These are phyloP conservation scores for Delphinus delphis DNA, from an alignment of 2,113 vertebrate genomes.

Conservation along the genomic window DNA sequence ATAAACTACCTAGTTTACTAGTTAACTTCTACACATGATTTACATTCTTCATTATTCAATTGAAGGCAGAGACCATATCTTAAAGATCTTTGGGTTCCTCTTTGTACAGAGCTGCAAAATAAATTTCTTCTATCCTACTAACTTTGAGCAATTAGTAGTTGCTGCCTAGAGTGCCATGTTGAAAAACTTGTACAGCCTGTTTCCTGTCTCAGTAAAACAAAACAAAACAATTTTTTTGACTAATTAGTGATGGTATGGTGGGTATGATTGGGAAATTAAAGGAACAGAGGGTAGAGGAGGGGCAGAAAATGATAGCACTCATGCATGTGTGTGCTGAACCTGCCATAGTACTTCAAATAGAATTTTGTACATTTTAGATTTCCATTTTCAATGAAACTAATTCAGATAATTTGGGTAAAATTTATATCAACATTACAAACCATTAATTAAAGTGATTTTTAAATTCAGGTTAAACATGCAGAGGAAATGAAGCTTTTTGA, in stretches of 20 bases:
- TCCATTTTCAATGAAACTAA: not conserved
- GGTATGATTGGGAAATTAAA: not conserved
- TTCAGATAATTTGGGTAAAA: conserved; percentile 3
- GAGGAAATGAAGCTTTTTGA: not conserved
- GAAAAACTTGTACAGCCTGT: not conserved
- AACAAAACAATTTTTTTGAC: not conserved
- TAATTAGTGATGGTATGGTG: not conserved
- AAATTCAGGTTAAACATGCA: not conserved
- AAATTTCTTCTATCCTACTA: not conserved
- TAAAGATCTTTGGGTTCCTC: not conserved
- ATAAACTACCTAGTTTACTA: not conserved
- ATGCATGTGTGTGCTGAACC: not conserved
- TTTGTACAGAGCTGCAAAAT: not conserved
- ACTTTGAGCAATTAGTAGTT: not conserved
- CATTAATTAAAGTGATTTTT: not conserved
- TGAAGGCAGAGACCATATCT: not conserved
- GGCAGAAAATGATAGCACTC: not conserved
- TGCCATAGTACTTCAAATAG: not conserved
- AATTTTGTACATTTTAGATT: not conserved
- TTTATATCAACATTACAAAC: not conserved
- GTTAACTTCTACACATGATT: not conserved
- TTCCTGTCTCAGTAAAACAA: not conserved
- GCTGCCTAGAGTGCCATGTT: not conserved
- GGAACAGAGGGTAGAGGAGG: not conserved
- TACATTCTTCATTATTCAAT: not conserved